Evolutionary conservation across 2,113 vertebrate species (phyloP), one percentile per base, ranked within the genome.

Genomic region (Gila orcuttii): DNA sequence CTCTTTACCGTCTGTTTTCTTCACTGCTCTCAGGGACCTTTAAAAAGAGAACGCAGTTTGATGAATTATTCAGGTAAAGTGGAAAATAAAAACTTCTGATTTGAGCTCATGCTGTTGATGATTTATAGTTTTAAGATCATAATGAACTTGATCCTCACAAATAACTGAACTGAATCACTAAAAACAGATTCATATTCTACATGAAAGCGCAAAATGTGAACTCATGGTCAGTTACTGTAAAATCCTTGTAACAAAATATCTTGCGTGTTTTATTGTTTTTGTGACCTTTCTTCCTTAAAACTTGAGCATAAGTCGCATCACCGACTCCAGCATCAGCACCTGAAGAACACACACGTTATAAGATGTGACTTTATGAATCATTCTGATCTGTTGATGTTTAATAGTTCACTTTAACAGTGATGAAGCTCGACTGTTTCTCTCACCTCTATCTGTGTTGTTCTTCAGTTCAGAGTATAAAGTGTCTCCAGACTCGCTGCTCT

Each of bases 281-380:
- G 52, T 6, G 52, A 55, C 0, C 52, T 57, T 57, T 68, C 12
- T 13, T 33, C 13, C 8, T 76, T 1, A 76, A 19, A 28, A 66
- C 60, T 52, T 68, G 83, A 55, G 74, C 60, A 28, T 55, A 78
- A 2, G 60, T 78, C n/a, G 21, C 60, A 79, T 85, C 31, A 68
- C 1, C 6, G 19, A 57, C 69, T 84, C 39, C 31, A 55, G 60
- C 11, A 17, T 52, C 42, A 77, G 45, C 39, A 0, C 8, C 83
- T 84, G 59, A 62, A 31, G 13, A n/a, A 33, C 7, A 21, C 55
- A 55, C 28, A 4, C 9, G 3, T 12, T 4, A 28, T 28, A 28
- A 28, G 36, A 31, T 19, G 8, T 68, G 25, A 64, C 62, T 64
- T 64, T 19, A 13, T 25, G 13, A 68, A 68, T 68, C 28, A 68